Evolutionary conservation across 2,113 vertebrate genomes (phyloP).

Genomic region (Sula dactylatra): DNA sequence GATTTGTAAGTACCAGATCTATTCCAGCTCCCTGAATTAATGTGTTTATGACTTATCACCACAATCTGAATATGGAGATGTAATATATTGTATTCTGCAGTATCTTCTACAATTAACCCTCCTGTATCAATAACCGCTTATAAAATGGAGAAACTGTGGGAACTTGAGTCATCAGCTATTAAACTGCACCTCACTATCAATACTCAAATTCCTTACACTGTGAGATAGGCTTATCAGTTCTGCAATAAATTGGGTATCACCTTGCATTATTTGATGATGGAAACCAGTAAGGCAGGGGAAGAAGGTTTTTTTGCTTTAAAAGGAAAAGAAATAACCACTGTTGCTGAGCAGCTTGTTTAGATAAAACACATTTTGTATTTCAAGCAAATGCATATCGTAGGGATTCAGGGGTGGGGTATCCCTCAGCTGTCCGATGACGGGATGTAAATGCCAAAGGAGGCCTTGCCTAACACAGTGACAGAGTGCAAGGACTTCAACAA

Average conservation of each 20-base stretch:
- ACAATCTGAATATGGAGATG: background rate
- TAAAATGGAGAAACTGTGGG: background rate
- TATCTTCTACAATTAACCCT: background rate
- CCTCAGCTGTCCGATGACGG: accelerated
- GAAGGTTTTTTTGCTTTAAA: background rate
- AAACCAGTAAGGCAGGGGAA: background rate
- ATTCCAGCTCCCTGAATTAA: background rate
- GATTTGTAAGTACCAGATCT: background rate
- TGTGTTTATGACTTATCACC: background rate
- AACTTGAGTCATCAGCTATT: background rate
- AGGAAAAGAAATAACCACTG: background rate
- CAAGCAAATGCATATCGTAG: background rate
- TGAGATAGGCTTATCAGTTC: background rate
- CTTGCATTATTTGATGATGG: background rate
- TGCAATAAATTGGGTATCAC: background rate
- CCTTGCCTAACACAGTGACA: accelerated
- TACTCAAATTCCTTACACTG: background rate
- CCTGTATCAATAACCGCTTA: background rate
- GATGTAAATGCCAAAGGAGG: accelerated
- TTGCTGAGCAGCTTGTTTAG: background rate
- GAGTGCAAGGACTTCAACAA: accelerated
- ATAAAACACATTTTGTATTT: background rate
- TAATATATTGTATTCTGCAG: background rate
- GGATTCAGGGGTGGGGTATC: background rate
- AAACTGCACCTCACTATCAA: background rate